A percentile compares a stretch with the other conserved stretches of the same genome.
Conservation (phyloP, 2,888 invertebrate species). For the Graphium colonna region DNA sequence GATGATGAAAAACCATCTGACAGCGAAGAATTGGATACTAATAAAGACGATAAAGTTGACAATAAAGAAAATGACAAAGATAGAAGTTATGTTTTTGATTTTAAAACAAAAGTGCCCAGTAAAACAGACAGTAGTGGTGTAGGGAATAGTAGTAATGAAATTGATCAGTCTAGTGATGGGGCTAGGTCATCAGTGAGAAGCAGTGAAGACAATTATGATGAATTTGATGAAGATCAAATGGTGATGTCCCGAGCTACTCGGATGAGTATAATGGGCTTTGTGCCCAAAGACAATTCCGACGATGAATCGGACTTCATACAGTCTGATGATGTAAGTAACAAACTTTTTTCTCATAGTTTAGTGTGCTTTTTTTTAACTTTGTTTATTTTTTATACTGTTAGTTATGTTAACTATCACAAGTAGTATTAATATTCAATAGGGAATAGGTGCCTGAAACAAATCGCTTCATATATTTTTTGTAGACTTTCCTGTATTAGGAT, state of each 20-base stretch:
- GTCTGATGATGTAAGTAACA: slow-evolving; percentile 66
- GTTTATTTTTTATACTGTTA: not conserved
- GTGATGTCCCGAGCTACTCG: slow-evolving; percentile 70
- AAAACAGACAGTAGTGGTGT: not conserved
- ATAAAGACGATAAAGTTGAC: slow-evolving; percentile 22
- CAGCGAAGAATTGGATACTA: slow-evolving; percentile 12
- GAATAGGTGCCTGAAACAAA: not conserved
- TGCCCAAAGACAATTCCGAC: slow-evolving; percentile 55
- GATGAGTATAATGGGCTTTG: slow-evolving; percentile 71
- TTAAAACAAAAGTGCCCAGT: not conserved
- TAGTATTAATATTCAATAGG: too few species aligned
- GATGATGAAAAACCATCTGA: not conserved
- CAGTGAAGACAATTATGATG: slow-evolving; percentile 26
- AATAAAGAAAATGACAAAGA: slow-evolving; percentile 1
- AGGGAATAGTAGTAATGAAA: not conserved
- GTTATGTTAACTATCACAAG: not conserved
- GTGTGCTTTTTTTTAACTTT: not conserved
- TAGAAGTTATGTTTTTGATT: not conserved
- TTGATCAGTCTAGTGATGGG: slow-evolving; percentile 1
- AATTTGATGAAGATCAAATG: slow-evolving; percentile 60
- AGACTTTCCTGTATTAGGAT: not conserved
- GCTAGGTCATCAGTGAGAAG: slow-evolving; percentile 30
- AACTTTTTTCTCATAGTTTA: not conserved
- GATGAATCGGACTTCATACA: slow-evolving; percentile 69
- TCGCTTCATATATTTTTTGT: not conserved